Evolutionary conservation across 2,888 invertebrate species (phyloP).

Genomic region (Cephus nigrinus): DNA sequence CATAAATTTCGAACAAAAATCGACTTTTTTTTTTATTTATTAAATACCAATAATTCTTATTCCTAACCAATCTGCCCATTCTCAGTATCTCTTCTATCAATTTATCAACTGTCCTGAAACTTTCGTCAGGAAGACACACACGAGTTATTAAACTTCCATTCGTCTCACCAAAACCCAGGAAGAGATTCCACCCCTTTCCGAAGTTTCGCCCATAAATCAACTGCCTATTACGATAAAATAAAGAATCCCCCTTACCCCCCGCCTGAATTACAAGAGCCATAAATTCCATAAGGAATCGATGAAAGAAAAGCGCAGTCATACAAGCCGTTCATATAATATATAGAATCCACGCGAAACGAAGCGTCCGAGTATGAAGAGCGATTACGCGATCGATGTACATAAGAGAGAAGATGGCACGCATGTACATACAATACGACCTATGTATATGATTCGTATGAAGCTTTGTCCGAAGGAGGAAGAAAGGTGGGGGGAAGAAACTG

Average conservation of each 20-base stretch:
- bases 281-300: neutral
- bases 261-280: neutral
- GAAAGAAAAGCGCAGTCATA: neutral
- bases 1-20: neutral
- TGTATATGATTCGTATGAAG: slow-evolving; percentile 1
- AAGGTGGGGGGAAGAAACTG: slow-evolving; percentile 7
- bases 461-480: slow-evolving; percentile 1
- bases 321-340: neutral
- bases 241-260: neutral
- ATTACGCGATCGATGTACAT: neutral
- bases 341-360: neutral
- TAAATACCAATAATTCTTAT: neutral
- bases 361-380: neutral
- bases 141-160: neutral
- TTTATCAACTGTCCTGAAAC: neutral
- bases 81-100: neutral
- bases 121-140: neutral
- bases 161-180: neutral
- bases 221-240: neutral
- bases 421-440: neutral
- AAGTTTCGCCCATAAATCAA: neutral
- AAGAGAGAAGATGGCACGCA: slow-evolving; percentile 21
- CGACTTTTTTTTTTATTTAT: neutral
- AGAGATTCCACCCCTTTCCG: neutral
- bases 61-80: neutral